Conservation (phyloP, 2,888 invertebrate genomes). For the Athalia rosae region DNA sequence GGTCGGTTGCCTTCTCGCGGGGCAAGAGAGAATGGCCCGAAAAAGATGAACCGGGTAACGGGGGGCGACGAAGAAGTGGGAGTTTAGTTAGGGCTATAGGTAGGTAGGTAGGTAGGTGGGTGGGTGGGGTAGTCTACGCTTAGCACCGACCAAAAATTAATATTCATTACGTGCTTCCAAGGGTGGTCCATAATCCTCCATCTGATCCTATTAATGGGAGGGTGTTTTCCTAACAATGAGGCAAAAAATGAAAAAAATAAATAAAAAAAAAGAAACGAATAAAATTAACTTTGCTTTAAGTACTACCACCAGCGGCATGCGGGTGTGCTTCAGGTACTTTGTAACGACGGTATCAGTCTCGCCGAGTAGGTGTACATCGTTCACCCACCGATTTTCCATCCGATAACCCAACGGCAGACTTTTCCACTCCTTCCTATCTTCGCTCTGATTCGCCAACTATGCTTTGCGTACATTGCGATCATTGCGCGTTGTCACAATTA, state of each 20-base stretch:
- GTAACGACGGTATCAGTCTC: background rate
- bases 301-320: background rate
- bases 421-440: no score
- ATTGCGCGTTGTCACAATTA: no score
- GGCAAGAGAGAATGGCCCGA: conserved; percentile 33
- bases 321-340: no score
- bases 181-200: conserved; percentile 29
- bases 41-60: conserved; percentile 45
- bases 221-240: background rate
- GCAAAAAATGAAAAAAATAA: background rate
- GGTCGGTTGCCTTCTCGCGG: conserved; percentile 3
- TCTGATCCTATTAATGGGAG: conserved; percentile 38
- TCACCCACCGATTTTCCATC: background rate
- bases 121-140: conserved; percentile 14
- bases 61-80: conserved; percentile 28
- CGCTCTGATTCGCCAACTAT: no score
- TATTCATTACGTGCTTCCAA: conserved; percentile 36
- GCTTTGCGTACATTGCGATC: no score
- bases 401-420: no score
- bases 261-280: no score
- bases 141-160: conserved; percentile 27
- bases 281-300: no score
- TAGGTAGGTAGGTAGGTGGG: background rate
- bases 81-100: background rate
- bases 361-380: background rate